These are phyloP conservation scores for Drosophila paranaensis DNA, from an alignment of 2,888 invertebrate species.

Conservation along the genomic window DNA sequence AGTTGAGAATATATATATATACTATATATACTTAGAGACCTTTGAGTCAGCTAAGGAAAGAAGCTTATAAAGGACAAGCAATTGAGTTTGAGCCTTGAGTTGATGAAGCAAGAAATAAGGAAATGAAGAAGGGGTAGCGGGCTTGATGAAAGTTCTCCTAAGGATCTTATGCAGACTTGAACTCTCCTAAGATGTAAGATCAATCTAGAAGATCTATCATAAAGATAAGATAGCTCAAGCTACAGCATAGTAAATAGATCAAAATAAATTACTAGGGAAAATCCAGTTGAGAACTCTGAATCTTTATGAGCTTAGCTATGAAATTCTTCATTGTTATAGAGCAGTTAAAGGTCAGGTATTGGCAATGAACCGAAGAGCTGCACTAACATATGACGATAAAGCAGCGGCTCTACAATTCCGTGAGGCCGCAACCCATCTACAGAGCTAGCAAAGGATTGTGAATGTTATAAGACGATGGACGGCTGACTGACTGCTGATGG, in stretches of 20 bases:
- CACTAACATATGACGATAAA: background rate
- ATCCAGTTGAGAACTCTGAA: background rate
- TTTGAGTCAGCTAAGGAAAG: background rate
- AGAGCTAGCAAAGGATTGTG: background rate
- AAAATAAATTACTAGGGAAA: background rate
- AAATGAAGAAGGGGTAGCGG: background rate
- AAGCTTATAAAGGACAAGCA: background rate
- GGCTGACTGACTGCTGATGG: background rate
- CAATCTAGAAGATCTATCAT: background rate
- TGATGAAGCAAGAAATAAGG: background rate
- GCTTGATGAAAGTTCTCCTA: too few relatives aligned
- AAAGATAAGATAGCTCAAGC: too few relatives aligned
- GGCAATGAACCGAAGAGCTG: too few relatives aligned
- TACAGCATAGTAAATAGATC: background rate
- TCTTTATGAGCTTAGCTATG: background rate
- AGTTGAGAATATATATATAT: background rate
- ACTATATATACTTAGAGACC: background rate
- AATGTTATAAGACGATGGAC: background rate
- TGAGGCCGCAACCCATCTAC: background rate
- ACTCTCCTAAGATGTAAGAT: too few relatives aligned
- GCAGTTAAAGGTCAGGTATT: too few relatives aligned
- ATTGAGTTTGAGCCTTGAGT: too few relatives aligned
- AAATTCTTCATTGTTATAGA: background rate
- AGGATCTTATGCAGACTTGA: too few relatives aligned
- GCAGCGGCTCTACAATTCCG: background rate